These are phyloP conservation scores for Corythoichthys haematopterus DNA, from an alignment of 2,113 vertebrate species.

Conservation along the genomic window DNA sequence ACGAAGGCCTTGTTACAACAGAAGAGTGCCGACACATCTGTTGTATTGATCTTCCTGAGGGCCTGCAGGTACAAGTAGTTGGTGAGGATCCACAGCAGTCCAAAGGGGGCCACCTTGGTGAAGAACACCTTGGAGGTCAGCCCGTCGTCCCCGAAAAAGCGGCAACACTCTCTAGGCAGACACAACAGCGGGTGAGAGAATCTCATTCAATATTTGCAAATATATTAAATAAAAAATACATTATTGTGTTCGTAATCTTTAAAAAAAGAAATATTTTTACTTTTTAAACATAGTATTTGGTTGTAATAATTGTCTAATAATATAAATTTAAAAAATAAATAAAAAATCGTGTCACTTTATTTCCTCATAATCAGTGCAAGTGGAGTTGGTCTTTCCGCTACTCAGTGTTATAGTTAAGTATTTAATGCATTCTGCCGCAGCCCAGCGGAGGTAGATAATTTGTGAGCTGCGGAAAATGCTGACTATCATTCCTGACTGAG, in stretches of 20 bases:
- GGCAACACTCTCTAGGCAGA: constrained; percentile 86
- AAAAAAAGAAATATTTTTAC: neutral
- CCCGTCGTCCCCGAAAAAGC: constrained; percentile 91
- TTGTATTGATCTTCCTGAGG: constrained; percentile 96
- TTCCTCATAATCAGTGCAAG: neutral
- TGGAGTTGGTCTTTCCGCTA: neutral
- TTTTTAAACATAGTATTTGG: neutral
- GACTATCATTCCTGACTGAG: constrained; percentile 5
- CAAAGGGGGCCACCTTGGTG: constrained; percentile 90
- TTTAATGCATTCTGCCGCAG: constrained; percentile 1
- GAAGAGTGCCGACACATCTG: constrained; percentile 92
- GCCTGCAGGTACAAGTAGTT: constrained; percentile 98
- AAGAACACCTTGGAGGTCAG: constrained; percentile 93
- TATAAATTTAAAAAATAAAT: neutral
- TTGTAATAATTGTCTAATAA: neutral
- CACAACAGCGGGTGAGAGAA: constrained; percentile 10
- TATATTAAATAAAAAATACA: neutral
- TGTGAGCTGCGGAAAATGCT: neutral
- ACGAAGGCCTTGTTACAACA: constrained; percentile 99
- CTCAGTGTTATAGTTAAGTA: neutral
- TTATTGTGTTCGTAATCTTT: neutral
- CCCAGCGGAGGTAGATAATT: constrained; percentile 2
- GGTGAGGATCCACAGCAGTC: constrained; percentile 93
- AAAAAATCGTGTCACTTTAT: neutral
- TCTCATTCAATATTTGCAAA: constrained; percentile 8